phyloP scores from a whole-genome alignment of 2,113 vertebrate species.

The Otis tarda region DNA sequence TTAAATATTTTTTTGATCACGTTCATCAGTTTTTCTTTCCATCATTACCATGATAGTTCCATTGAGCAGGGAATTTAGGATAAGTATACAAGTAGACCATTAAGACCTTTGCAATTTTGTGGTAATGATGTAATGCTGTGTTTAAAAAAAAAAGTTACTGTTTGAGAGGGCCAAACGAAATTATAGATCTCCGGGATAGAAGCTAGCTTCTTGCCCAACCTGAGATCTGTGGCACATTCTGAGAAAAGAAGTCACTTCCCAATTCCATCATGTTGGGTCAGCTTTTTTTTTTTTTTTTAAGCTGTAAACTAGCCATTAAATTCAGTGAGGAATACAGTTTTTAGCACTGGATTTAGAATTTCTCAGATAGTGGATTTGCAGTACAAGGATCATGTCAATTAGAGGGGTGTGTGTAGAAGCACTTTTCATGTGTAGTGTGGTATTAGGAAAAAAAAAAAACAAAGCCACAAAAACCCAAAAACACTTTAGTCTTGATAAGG shows the following conservation, averaged over 20 bases:
- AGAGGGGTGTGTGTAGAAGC: not conserved
- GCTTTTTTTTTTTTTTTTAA: not conserved
- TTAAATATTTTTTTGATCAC: fast-evolving
- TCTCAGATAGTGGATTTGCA: not conserved
- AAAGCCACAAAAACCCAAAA: too few relatives aligned
- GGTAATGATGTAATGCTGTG: not conserved
- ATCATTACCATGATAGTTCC: not conserved
- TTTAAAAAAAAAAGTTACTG: not conserved
- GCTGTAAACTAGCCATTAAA: not conserved
- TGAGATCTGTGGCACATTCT: not conserved
- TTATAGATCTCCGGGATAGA: not conserved
- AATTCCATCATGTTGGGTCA: not conserved
- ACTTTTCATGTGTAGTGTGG: not conserved
- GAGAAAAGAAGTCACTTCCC: not conserved
- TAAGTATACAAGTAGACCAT: not conserved
- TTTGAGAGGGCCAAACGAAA: not conserved
- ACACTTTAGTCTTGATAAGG: not conserved
- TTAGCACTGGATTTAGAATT: not conserved
- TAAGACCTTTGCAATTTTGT: not conserved
- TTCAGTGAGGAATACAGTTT: not conserved
- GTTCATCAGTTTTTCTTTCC: not conserved
- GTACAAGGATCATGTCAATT: not conserved
- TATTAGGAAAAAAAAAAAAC: not conserved
- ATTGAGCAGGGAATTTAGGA: not conserved
- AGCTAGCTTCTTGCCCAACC: not conserved